Evolutionary conservation across 2,113 vertebrate species (phyloP).

Genomic region (Oplegnathus fasciatus): DNA sequence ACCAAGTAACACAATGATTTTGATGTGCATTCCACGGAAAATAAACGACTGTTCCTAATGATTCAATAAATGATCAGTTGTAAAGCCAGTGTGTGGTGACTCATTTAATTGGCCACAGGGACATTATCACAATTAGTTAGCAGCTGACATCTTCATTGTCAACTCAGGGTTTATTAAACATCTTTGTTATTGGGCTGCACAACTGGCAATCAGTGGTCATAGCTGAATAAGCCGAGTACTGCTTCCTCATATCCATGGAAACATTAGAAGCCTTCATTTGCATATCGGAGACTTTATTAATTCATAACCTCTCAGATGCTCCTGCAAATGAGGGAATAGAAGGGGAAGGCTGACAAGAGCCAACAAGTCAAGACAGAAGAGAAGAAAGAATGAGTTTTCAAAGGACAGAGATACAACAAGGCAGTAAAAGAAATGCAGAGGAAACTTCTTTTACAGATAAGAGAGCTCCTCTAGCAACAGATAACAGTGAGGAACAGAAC

Average conservation of each 20-base stretch:
- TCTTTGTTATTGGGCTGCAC: slow-evolving; percentile 41
- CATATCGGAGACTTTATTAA: slow-evolving; percentile 43
- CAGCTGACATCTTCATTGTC: slow-evolving; percentile 60
- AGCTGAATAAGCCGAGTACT: slow-evolving; percentile 29
- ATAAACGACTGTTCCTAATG: slow-evolving; percentile 60
- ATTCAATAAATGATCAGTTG: slow-evolving; percentile 61
- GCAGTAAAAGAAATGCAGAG: slow-evolving; percentile 2
- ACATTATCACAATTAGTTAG: slow-evolving; percentile 61
- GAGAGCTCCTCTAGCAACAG: slow-evolving; percentile 22
- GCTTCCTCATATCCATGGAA: slow-evolving; percentile 39
- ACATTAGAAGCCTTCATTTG: slow-evolving; percentile 34
- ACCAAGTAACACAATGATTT: slow-evolving; percentile 12
- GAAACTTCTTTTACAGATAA: slow-evolving; percentile 52
- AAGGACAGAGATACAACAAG: slow-evolving; percentile 21
- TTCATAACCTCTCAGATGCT: slow-evolving; percentile 42
- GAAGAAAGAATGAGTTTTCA: slow-evolving; percentile 12
- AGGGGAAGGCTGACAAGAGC: slow-evolving; percentile 14
- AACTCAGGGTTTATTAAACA: slow-evolving; percentile 46
- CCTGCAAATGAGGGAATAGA: slow-evolving; percentile 23
- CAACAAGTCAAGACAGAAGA: slow-evolving; percentile 30
- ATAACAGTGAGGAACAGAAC: slow-evolving; percentile 40
- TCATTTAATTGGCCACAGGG: slow-evolving; percentile 56
- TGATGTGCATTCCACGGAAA: slow-evolving; percentile 37
- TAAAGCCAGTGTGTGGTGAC: slow-evolving; percentile 54
- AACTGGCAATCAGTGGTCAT: slow-evolving; percentile 31